Evolutionary conservation across 1,140 invertebrate genomes (phyloP).

Genomic region (Trachelipus rathkii): DNA sequence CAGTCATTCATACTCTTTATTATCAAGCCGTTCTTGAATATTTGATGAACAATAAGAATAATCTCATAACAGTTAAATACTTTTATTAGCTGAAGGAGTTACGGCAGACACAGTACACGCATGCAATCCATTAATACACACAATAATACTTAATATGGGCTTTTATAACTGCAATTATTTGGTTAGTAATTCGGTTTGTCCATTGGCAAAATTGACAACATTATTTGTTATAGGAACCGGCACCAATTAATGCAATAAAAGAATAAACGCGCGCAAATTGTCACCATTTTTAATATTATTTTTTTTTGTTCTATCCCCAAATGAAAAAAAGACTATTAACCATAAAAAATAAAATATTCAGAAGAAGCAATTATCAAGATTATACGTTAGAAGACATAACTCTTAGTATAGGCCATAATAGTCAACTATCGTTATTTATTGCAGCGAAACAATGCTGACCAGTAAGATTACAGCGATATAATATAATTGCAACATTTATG

Average conservation of each 20-base stretch:
- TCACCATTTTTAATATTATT: neutral
- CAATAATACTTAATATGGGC: too few relatives aligned
- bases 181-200: neutral
- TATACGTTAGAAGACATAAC: constrained; percentile 3
- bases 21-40: neutral
- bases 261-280: neutral
- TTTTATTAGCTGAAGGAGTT: too few relatives aligned
- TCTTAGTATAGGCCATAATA: constrained; percentile 6
- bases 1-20: neutral
- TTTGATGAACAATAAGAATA: neutral
- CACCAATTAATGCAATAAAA: neutral
- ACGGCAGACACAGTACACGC: too few relatives aligned
- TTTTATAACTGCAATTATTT: neutral
- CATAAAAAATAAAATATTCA: constrained; percentile 3
- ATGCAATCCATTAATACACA: too few relatives aligned
- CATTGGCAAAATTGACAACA: neutral
- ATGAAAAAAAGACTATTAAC: neutral
- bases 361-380: neutral
- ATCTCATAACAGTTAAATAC: too few relatives aligned
- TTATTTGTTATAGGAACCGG: neutral
- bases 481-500: neutral
- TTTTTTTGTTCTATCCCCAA: neutral
- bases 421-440: constrained; percentile 10
- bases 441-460: neutral
- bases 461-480: neutral